Conservation (phyloP, 2,113 vertebrate species). For the Gopherus flavomarginatus region DNA sequence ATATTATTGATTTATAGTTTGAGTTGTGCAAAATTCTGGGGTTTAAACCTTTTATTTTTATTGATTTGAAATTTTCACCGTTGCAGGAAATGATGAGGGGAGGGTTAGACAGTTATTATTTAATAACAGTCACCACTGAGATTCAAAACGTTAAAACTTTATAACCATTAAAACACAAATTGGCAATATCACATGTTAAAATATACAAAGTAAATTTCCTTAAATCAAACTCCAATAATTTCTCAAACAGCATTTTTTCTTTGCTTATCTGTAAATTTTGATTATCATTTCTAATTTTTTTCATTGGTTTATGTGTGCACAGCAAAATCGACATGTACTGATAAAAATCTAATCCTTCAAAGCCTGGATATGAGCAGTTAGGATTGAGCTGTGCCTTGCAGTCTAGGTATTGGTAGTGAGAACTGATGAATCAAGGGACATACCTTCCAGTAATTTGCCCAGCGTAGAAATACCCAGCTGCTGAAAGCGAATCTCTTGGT, state of each 20-base stretch:
- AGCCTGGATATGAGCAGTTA: background rate
- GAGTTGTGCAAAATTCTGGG: background rate
- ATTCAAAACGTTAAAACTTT: background rate
- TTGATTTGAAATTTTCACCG: background rate
- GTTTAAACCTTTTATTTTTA: background rate
- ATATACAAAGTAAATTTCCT: background rate
- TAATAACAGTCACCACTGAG: background rate
- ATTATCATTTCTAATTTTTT: background rate
- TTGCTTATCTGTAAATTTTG: background rate
- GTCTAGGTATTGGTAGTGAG: background rate
- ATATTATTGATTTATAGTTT: background rate
- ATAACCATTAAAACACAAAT: background rate
- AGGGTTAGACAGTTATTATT: background rate
- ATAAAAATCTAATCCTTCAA: background rate
- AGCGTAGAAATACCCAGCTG: constrained; percentile 71
- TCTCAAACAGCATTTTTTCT: background rate
- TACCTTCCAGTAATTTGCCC: constrained; percentile 70
- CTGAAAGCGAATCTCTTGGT: constrained; percentile 75
- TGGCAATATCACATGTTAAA: background rate
- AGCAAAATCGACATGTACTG: background rate
- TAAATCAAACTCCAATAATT: background rate
- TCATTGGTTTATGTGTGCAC: background rate
- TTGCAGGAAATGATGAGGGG: background rate
- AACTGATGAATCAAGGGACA: background rate
- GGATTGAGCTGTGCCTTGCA: accelerated